Percentiles rank a stretch among this genome's conserved stretches.
Evolutionary conservation across 2,888 invertebrate genomes (phyloP).

Genomic region (Caenorhabditis sp.): DNA sequence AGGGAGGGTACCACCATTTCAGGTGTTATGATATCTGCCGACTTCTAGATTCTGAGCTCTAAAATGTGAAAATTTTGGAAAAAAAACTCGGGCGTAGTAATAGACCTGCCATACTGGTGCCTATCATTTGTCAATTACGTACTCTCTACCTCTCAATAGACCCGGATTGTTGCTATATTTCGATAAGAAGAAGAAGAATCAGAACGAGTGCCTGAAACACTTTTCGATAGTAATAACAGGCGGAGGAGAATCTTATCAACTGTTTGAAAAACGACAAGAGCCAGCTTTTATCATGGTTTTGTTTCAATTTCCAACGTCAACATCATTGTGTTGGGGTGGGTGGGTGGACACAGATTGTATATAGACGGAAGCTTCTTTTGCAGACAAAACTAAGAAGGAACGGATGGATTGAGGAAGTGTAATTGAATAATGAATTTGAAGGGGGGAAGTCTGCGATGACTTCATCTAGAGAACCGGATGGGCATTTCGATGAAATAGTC

Average conservation of each 20-base stretch:
- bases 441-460: constrained; percentile 23
- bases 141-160: neutral
- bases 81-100: neutral
- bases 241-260: constrained; percentile 28
- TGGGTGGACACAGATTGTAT: constrained; percentile 23
- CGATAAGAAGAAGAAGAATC: constrained; percentile 25
- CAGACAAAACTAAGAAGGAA: neutral
- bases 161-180: constrained; percentile 25
- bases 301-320: constrained; percentile 29
- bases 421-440: constrained; percentile 37
- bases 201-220: constrained; percentile 28
- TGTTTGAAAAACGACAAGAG: constrained; percentile 1
- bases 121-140: constrained; percentile 41
- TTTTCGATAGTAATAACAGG: constrained; percentile 35
- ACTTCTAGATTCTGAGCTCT: too few species aligned
- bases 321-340: constrained; percentile 23
- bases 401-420: constrained; percentile 11
- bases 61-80: neutral
- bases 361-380: constrained; percentile 23
- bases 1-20: too few species aligned
- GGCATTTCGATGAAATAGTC: constrained; percentile 40
- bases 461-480: constrained; percentile 41
- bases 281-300: constrained; percentile 23
- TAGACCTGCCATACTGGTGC: constrained; percentile 16
- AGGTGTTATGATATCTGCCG: too few species aligned